These are phyloP conservation scores for Emydocephalus ijimae DNA, from an alignment of 2,113 vertebrate species.

Conservation along the genomic window DNA sequence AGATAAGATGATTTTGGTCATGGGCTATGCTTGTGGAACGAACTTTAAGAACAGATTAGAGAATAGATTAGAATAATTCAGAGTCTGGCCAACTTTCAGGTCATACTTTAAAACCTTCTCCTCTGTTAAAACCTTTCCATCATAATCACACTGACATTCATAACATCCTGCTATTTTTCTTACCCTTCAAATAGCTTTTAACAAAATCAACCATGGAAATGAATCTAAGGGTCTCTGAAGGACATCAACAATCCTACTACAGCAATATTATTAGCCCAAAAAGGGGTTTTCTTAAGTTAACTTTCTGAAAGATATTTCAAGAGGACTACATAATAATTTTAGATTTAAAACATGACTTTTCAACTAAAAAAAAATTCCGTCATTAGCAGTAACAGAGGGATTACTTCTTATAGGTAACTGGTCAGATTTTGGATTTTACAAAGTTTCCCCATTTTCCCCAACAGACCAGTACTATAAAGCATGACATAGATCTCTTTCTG, in stretches of 20 bases:
- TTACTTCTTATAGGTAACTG: background rate
- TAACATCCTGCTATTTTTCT: slow-evolving; percentile 42
- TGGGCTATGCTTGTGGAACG: slow-evolving; percentile 22
- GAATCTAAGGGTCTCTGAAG: slow-evolving; percentile 45
- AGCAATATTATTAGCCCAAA: slow-evolving; percentile 52
- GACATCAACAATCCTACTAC: slow-evolving; percentile 47
- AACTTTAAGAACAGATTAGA: slow-evolving; percentile 31
- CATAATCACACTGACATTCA: slow-evolving; percentile 58
- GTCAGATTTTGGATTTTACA: background rate
- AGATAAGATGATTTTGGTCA: slow-evolving; percentile 21
- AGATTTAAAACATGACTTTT: slow-evolving; percentile 27
- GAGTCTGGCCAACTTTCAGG: slow-evolving; percentile 20
- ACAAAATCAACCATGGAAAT: slow-evolving; percentile 6
- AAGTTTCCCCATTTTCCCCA: background rate
- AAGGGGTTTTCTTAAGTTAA: slow-evolving; percentile 28
- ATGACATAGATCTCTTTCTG: background rate
- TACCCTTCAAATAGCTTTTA: slow-evolving; percentile 46
- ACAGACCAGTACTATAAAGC: background rate
- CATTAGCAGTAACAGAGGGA: slow-evolving; percentile 24
- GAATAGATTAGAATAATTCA: slow-evolving; percentile 32
- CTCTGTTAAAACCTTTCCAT: slow-evolving; percentile 41
- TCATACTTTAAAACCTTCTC: slow-evolving; percentile 10
- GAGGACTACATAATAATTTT: slow-evolving; percentile 32
- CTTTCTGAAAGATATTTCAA: background rate
- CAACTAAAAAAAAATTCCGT: slow-evolving; percentile 21